A percentile compares a stretch with the other conserved stretches of the same genome.
phyloP scores from a whole-genome alignment of 2,888 invertebrate species.

The Pasiphila rectangulata region DNA sequence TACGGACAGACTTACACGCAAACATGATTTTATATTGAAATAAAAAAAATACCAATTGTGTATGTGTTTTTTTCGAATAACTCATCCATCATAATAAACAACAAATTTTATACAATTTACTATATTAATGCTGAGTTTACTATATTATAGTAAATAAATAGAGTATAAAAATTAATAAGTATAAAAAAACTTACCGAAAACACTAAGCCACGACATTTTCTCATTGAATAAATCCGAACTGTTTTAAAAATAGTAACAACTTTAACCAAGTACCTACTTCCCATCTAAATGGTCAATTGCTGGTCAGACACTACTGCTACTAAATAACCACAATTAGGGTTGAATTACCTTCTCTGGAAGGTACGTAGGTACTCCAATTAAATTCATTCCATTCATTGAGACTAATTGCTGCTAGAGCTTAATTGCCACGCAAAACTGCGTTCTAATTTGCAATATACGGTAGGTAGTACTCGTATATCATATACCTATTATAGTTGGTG shows the following conservation, averaged over 20 bases:
- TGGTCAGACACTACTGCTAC: conserved; percentile 16
- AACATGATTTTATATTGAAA: too few species aligned
- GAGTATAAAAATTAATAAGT: background rate
- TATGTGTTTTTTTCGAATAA: too few species aligned
- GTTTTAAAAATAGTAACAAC: conserved; percentile 8
- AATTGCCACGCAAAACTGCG: conserved; percentile 29
- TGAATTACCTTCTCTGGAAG: conserved; percentile 26
- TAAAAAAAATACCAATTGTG: too few species aligned
- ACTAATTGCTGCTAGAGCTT: conserved; percentile 33
- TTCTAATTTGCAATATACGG: too few species aligned
- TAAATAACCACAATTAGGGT: conserved; percentile 32
- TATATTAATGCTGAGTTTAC: too few species aligned
- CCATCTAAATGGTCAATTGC: conserved; percentile 25
- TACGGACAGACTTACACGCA: too few species aligned
- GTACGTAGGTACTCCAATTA: conserved; percentile 17
- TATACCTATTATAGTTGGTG: too few species aligned
- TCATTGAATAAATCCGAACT: background rate
- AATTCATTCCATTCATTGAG: conserved; percentile 30
- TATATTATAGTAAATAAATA: background rate
- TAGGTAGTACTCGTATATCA: too few species aligned
- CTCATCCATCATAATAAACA: too few species aligned
- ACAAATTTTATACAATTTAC: too few species aligned
- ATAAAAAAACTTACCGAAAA: conserved; percentile 12
- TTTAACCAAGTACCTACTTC: conserved; percentile 5
- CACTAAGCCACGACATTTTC: conserved; percentile 3